Evolutionary conservation across 2,888 invertebrate species (phyloP), one percentile per base, ranked within the genome.

Genomic region (Chouioia cunea): DNA sequence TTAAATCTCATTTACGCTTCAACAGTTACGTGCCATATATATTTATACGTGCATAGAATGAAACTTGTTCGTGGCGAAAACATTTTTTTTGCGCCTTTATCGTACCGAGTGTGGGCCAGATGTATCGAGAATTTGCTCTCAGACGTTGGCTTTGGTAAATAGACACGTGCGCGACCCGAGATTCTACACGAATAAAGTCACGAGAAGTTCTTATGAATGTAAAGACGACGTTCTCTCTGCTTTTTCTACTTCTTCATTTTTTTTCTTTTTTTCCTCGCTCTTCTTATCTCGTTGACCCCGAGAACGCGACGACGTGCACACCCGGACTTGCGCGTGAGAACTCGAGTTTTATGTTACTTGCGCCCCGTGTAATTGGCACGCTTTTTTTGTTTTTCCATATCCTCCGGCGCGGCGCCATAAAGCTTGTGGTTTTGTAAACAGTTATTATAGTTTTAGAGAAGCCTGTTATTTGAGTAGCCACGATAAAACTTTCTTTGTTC

Each of bases 271-370:
- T 54, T 48, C 20, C 14, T 60, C 20, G 14, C 10, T 65, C 54
- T 52, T 56, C 56, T 72, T 48, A n/a, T 48, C 18, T 48, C n/a
- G 16, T 48, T 68, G 72, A 72, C 65, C 68, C 54, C 64, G 57
- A 27, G 48, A 50, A 52, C 43, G n/a, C 48, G 48, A n/a, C 48
- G 18, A 8, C 48, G 54, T 23, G 23, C 23, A 57, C 20, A 46
- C 36, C 27, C 27, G 46, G 57, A 65, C 27, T 23, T 56, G 18
- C 36, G 15, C 64, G 71, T 67, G 71, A 71, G 67, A 71, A 71
- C 36, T 36, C 36, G 36, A 36, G 36, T 66, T 65, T 72, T n/a
- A 36, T 10, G 36, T 36, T 36, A 12, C 36, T 36, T 10, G 36
- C 36, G 36, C 36, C 36, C 36, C 36, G 36, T 36, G 36, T 36